Conservation (phyloP, 2,113 vertebrate genomes). For the Hippocampus guttulatus region DNA sequence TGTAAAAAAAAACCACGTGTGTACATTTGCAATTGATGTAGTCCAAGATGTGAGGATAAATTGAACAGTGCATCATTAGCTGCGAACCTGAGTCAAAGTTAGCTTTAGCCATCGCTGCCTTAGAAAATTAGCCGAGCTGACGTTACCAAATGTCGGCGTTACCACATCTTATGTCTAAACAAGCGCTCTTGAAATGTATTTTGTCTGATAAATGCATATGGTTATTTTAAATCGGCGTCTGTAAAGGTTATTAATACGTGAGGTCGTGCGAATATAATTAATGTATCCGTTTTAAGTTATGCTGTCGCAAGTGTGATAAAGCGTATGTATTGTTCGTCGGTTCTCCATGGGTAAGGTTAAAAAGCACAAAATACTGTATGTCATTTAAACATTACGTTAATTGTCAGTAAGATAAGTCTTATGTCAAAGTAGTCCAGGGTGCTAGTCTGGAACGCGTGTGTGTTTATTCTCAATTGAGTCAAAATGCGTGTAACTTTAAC, state of each 20-base stretch:
- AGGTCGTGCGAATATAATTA: neutral
- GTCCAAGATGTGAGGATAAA: neutral
- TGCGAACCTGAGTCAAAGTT: neutral
- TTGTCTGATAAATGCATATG: too few relatives aligned
- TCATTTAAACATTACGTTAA: neutral
- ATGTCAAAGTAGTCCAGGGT: neutral
- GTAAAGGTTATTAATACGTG: too few relatives aligned
- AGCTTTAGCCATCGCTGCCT: conserved; percentile 2
- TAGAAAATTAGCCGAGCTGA: conserved; percentile 13
- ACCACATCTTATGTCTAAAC: neutral
- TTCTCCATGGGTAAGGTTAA: neutral
- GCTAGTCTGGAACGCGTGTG: neutral
- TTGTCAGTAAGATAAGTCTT: neutral
- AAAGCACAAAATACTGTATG: neutral
- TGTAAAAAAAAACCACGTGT: neutral
- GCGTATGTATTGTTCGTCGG: neutral
- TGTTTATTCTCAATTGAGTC: neutral
- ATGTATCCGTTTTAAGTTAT: neutral
- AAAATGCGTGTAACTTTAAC: neutral
- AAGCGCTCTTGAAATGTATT: neutral
- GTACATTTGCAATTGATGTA: neutral
- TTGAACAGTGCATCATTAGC: neutral
- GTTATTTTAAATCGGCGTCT: neutral
- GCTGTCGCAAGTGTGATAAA: neutral
- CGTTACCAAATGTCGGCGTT: neutral